Evolutionary conservation across 2,797 vertebrate genomes (phyloP).

Genomic region (Myotis daubentonii): DNA sequence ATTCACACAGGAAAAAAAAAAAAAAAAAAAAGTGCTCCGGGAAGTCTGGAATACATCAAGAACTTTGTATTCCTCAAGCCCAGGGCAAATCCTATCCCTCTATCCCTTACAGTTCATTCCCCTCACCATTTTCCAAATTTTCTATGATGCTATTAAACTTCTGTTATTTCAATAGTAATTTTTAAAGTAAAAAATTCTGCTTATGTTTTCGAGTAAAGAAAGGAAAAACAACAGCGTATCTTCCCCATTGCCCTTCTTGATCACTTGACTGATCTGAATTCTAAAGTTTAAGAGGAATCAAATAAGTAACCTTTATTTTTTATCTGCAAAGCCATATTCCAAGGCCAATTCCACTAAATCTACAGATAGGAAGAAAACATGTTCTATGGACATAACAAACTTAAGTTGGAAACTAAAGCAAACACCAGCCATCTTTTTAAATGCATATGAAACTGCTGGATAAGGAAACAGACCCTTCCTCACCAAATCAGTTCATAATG

Average conservation of each 20-base stretch:
- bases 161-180: slow-evolving; percentile 46
- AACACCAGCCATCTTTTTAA: slow-evolving; percentile 63
- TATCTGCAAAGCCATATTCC: slow-evolving; percentile 28
- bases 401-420: slow-evolving; percentile 60
- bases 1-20: neutral
- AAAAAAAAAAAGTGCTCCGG: slow-evolving; percentile 16
- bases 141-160: slow-evolving; percentile 39
- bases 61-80: slow-evolving; percentile 30
- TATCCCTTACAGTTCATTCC: neutral
- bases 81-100: neutral
- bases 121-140: slow-evolving; percentile 47
- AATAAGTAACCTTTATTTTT: neutral
- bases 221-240: slow-evolving; percentile 11
- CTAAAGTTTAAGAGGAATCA: slow-evolving; percentile 37
- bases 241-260: neutral
- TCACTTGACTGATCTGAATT: slow-evolving; percentile 14
- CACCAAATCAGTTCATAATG: slow-evolving; percentile 53
- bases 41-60: slow-evolving; percentile 52
- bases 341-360: slow-evolving; percentile 40
- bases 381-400: slow-evolving; percentile 11
- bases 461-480: slow-evolving; percentile 53
- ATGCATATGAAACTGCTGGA: slow-evolving; percentile 56
- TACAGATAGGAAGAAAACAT: slow-evolving; percentile 33
- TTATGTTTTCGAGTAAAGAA: slow-evolving; percentile 35
- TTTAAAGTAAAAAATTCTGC: slow-evolving; percentile 30